Base-by-base conservation (phyloP, 64 coral and sea anemone species). In the Stylophora pistillata region DNA sequence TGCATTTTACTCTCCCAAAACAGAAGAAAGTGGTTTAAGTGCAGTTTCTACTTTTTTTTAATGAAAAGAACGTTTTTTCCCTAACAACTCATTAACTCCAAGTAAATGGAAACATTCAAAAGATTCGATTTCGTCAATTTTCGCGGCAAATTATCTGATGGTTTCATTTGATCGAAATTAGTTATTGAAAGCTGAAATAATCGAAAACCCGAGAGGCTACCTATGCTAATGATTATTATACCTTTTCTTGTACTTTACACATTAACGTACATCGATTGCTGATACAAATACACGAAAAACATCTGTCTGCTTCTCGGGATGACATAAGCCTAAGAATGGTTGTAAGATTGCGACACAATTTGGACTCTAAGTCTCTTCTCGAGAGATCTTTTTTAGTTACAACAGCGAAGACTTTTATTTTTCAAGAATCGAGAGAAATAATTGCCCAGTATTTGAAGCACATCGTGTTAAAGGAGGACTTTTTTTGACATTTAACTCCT, bases 181-280 rank as follows among this genome's bases (percentile, higher is more conserved):
- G 41, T 26, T 69, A 65, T 84, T 84, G 23, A 65, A 70, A 84
- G 52, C 26, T 47, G 18, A 54, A 16, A 69, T 65, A 68, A 84
- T 53, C 16, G 28, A 84, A 69, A 64, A 4, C 16, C 15, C 37
- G 29, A 33, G 41, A 84, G 60, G 0, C 32, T 47, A 7, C 37
- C 33, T 25, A 84, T 84, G 62, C 80, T 84, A 69, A 82, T 65
- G 31, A 64, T 31, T 11, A 30, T 11, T 10, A 37, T 17, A 68
- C 26, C 23, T 11, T 5, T 68, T n/a, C 20, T 68, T 68, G 64
- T 68, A 68, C 64, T 68, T 11, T 68, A 68, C 64, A 68, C 64
- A 68, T 1, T 11, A n/a, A 27, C 58, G 29, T 63, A 47, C 58
- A 64, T 64, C 58, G 4, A 13, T 5, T 17, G 15, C 13, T 23